Evolutionary conservation across 2,888 invertebrate genomes (phyloP).

Genomic region (Rhagophthalmus giganteus): DNA sequence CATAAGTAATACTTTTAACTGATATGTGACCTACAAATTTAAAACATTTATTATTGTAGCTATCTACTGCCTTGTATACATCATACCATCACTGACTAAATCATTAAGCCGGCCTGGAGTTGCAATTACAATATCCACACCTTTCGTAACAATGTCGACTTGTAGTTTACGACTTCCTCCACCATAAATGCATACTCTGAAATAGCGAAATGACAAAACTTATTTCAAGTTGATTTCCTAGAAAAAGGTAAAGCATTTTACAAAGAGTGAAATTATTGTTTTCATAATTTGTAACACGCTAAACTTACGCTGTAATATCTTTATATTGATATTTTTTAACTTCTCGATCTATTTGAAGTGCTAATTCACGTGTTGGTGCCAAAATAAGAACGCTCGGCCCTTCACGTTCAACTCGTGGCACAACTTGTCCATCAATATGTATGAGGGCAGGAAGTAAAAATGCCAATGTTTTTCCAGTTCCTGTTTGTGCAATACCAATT

Average conservation of each 20-base stretch:
- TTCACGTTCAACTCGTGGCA: constrained; percentile 69
- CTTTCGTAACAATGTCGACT: constrained; percentile 70
- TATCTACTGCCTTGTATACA: constrained; percentile 24
- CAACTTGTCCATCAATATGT: constrained; percentile 85
- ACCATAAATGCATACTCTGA: constrained; percentile 86
- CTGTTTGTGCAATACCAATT: constrained; percentile 96
- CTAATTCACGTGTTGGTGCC: constrained; percentile 92
- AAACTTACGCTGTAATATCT: constrained; percentile 77
- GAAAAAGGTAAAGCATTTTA: constrained; percentile 9
- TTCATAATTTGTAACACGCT: not conserved
- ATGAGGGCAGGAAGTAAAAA: constrained; percentile 91
- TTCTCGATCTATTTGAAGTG: constrained; percentile 90
- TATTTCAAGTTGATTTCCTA: constrained; percentile 6
- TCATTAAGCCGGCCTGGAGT: constrained; percentile 94
- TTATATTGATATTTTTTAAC: constrained; percentile 86
- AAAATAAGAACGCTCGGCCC: constrained; percentile 88
- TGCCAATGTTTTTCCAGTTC: constrained; percentile 92
- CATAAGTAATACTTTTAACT: constrained; percentile 78
- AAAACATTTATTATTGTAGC: not conserved
- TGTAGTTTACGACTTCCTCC: constrained; percentile 83
- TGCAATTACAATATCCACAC: constrained; percentile 94
- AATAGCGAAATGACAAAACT: constrained; percentile 27
- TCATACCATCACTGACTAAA: constrained; percentile 66
- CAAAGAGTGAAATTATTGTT: constrained; percentile 1
- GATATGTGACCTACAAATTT: constrained; percentile 62